Evolutionary conservation across 2,113 vertebrate species (phyloP), one percentile per base, ranked within the genome.

Genomic region (Harpagus bidentatus): DNA sequence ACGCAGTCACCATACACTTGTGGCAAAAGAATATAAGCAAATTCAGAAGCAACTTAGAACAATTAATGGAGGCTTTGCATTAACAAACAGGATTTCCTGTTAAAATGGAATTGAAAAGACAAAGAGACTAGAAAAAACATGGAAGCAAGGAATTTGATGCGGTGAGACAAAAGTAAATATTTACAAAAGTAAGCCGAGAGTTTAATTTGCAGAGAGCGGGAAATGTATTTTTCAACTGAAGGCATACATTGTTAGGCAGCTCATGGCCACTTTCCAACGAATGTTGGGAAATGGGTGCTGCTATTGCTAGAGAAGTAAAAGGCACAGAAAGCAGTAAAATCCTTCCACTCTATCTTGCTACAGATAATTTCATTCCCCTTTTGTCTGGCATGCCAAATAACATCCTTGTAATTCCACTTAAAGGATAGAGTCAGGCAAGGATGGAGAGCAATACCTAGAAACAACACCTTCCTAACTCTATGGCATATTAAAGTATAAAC

Each of bases 151-250:
- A 96, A 98, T 97, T 59, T 88, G 78, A 97, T 97, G 95, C 94
- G 67, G 92, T 86, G 91, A 97, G 91, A 92, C 72, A 82, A 69
- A 97, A 95, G 90, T 93, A 98, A 98, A 97, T 97, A 98, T 98
- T 98, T 98, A 97, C 81, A 93, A 83, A 95, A 93, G 55, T 84
- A 93, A 91, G 62, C 69, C 7, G 4, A 34, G 38, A 81, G 80
- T 86, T 93, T 86, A 71, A 93, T 82, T 80, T 86, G 69, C 73
- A 91, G 61, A 53, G 50, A 91, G 55, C 1, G 31, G 86, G 89
- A 98, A 97, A 94, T 42, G 86, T 96, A 93, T 96, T 97, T 96
- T 97, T 95, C 71, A 95, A 80, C 88, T 32, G 82, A 94, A 95
- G 91, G 90, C 85, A 92, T 74, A 97, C 96, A 97, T 81, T 96